Evolutionary conservation across 2,888 invertebrate species (phyloP).

Genomic region (Torymus aiolomorphi): DNA sequence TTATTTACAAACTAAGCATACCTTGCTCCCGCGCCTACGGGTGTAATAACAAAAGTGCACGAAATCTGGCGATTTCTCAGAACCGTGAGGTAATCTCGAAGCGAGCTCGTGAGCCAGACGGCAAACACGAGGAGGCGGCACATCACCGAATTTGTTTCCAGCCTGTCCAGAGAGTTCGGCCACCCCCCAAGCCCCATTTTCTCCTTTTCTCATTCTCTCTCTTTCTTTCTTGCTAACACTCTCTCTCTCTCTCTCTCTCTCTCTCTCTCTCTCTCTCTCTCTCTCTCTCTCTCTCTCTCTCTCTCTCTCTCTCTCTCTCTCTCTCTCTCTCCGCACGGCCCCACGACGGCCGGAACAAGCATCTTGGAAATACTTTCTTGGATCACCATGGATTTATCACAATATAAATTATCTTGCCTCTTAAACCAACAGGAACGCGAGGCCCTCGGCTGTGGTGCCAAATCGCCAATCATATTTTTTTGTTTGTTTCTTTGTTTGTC

Average conservation of each 20-base stretch:
- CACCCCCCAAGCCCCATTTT: conserved; percentile 33
- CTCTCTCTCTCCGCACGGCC: conserved; percentile 23
- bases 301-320: conserved; percentile 45
- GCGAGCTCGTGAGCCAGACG: no score
- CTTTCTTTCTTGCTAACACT: conserved; percentile 50
- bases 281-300: conserved; percentile 44
- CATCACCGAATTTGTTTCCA: conserved; percentile 50
- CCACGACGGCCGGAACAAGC: conserved; percentile 56
- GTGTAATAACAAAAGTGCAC: no score
- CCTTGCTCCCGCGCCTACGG: no score
- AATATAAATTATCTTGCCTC: conserved; percentile 68
- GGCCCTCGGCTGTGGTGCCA: conserved; percentile 60
- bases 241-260: conserved; percentile 39
- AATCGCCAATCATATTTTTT: conserved; percentile 29
- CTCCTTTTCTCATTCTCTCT: conserved; percentile 43
- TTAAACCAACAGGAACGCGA: conserved; percentile 63
- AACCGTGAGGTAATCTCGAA: no score
- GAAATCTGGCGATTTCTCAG: no score
- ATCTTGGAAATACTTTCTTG: conserved; percentile 74
- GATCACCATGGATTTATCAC: conserved; percentile 76
- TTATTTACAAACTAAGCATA: neutral
- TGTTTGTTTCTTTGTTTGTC: conserved; percentile 15
- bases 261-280: conserved; percentile 46
- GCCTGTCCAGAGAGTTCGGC: conserved; percentile 46
- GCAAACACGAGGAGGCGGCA: conserved; percentile 41